These are phyloP conservation scores for Pseudopipra pipra DNA, from an alignment of 2,113 vertebrate species.

Conservation along the genomic window DNA sequence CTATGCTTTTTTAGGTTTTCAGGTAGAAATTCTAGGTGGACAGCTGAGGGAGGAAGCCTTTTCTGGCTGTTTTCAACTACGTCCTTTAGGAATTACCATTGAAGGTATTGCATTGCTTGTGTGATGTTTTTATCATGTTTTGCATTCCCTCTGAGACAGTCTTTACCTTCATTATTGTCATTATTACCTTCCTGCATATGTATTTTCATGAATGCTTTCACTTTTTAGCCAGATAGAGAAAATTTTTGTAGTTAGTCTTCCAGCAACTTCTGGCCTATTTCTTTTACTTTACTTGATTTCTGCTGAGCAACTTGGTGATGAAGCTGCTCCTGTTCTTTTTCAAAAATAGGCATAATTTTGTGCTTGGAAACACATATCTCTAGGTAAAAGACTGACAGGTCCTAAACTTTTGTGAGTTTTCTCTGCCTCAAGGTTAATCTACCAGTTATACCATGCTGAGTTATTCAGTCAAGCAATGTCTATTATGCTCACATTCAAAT, in stretches of 20 bases:
- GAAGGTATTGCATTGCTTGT: neutral
- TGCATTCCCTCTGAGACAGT: neutral
- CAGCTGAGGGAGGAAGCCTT: neutral
- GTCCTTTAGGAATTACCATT: neutral
- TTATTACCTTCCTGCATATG: neutral
- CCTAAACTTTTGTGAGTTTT: neutral
- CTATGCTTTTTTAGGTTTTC: neutral
- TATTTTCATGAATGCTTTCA: neutral
- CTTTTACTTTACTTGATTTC: neutral
- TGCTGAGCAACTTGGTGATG: neutral
- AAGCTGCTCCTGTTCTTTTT: neutral
- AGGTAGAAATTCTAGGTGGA: neutral
- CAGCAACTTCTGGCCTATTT: neutral
- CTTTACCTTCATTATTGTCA: neutral
- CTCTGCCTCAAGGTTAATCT: neutral
- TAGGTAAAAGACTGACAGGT: neutral
- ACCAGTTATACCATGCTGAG: neutral
- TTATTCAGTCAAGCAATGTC: neutral
- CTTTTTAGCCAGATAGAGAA: neutral
- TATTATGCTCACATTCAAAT: accelerated
- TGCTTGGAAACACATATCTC: neutral
- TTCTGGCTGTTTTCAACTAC: neutral
- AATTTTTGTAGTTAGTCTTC: neutral
- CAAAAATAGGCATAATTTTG: neutral
- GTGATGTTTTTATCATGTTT: neutral